Evolutionary conservation across 2,113 vertebrate species (phyloP).

Genomic region (Chaenogobius annularis): DNA sequence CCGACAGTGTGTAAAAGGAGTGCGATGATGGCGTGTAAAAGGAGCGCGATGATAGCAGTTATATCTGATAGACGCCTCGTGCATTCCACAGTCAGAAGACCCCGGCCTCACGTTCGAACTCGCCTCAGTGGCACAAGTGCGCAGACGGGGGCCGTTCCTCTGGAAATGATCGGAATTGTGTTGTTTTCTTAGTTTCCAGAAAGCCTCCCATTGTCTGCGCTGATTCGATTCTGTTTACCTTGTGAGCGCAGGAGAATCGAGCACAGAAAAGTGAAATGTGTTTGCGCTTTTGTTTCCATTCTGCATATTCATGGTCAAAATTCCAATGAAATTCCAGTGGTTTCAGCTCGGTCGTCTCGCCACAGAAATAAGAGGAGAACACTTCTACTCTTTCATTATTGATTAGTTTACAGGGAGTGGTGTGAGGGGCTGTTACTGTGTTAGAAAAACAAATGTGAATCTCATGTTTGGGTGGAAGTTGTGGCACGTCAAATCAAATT

Average conservation of each 20-base stretch:
- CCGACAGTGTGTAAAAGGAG: too few species aligned
- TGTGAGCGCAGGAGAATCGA: too few species aligned
- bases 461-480: too few species aligned
- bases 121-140: not conserved
- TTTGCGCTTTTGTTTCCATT: not conserved
- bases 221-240: constrained; percentile 39
- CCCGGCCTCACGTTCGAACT: constrained; percentile 22
- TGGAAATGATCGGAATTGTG: not conserved
- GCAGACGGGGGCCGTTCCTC: constrained; percentile 1
- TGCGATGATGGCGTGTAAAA: too few species aligned
- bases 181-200: not conserved
- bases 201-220: constrained; percentile 13
- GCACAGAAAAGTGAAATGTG: not conserved
- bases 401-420: constrained; percentile 14
- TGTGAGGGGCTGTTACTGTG: constrained; percentile 2
- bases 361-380: not conserved
- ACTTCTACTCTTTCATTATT: not conserved
- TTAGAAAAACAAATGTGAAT: not conserved
- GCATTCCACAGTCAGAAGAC: not conserved
- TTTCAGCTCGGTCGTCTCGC: constrained; percentile 35
- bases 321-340: constrained; percentile 56
- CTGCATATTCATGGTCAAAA: constrained; percentile 24
- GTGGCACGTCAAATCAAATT: too few species aligned
- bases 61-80: not conserved
- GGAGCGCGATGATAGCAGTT: not conserved